A percentile compares a stretch with the other conserved stretches of the same genome.
Evolutionary conservation across 30 jellyfish, hydroid and myxozoan species (phyloP).

Genomic region (Morbakka virulenta): DNA sequence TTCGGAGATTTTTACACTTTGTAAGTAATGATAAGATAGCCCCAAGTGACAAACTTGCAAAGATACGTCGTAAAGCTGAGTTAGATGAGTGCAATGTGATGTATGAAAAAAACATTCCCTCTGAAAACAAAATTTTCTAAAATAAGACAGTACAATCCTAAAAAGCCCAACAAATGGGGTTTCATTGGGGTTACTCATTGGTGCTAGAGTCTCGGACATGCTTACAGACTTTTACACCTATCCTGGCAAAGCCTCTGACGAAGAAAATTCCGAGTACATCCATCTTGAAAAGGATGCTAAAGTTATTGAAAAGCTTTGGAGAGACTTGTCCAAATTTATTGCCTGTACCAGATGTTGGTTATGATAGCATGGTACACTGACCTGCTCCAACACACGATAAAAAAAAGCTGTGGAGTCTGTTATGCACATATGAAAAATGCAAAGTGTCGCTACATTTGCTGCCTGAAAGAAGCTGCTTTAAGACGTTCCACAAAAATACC

Average conservation of each 20-base stretch:
- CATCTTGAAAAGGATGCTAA: constrained; percentile 29
- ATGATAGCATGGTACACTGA: constrained; percentile 35
- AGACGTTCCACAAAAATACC: constrained; percentile 1
- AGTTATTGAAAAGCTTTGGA: constrained; percentile 39
- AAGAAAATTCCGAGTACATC: not conserved
- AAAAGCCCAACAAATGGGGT: constrained; percentile 57
- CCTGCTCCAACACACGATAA: constrained; percentile 25
- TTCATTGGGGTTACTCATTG: constrained; percentile 27
- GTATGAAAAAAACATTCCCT: not conserved
- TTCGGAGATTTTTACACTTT: constrained; percentile 33
- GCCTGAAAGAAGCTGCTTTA: constrained; percentile 38
- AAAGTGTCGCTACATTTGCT: constrained; percentile 17
- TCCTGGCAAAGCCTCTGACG: constrained; percentile 26
- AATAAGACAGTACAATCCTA: no score
- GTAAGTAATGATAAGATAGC: constrained; percentile 12
- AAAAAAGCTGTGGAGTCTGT: constrained; percentile 13
- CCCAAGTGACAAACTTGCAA: constrained; percentile 31
- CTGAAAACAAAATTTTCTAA: no score
- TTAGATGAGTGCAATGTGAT: constrained; percentile 35
- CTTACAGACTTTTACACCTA: constrained; percentile 31
- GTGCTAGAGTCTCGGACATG: constrained; percentile 42
- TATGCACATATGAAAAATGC: constrained; percentile 16
- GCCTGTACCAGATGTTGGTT: constrained; percentile 41
- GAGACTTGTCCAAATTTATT: constrained; percentile 14
- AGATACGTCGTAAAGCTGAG: constrained; percentile 22